Evolutionary conservation across 2,888 invertebrate species (phyloP).

Genomic region (Erebia palarica): DNA sequence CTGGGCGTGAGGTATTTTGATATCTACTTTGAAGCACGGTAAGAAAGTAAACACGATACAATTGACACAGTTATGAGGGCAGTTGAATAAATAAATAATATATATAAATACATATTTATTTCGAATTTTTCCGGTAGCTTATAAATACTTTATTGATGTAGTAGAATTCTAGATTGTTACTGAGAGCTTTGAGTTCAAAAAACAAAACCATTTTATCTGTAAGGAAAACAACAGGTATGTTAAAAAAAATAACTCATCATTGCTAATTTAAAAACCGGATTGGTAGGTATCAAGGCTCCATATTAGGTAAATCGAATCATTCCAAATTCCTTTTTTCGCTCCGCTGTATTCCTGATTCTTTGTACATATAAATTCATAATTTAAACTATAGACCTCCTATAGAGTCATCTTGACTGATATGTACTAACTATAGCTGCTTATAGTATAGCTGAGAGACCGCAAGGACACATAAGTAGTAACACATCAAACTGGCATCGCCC

Average conservation of each 20-base stretch:
- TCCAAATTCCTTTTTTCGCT: not conserved
- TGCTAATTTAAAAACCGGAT: constrained; percentile 3
- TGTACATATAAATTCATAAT: not conserved
- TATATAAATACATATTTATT: not conserved
- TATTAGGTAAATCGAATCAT: not conserved
- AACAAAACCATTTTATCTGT: not conserved
- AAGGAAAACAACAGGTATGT: not conserved
- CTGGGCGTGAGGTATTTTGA: constrained; percentile 50
- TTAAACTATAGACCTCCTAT: not conserved
- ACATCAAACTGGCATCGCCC: constrained; percentile 68
- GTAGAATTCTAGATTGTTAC: no score
- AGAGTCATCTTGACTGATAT: not conserved
- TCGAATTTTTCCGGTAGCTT: no score
- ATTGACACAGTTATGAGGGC: not conserved
- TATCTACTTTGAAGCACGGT: constrained; percentile 51
- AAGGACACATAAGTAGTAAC: constrained; percentile 66
- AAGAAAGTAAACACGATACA: constrained; percentile 43
- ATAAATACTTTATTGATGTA: no score
- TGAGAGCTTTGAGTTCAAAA: not conserved
- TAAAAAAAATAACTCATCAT: no score
- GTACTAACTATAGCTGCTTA: not conserved
- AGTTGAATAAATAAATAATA: not conserved
- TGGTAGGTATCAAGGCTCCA: not conserved
- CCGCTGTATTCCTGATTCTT: not conserved
- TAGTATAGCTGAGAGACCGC: constrained; percentile 39